Base-by-base conservation (phyloP, 2,888 invertebrate species). In the Geotrupes spiniger region DNA sequence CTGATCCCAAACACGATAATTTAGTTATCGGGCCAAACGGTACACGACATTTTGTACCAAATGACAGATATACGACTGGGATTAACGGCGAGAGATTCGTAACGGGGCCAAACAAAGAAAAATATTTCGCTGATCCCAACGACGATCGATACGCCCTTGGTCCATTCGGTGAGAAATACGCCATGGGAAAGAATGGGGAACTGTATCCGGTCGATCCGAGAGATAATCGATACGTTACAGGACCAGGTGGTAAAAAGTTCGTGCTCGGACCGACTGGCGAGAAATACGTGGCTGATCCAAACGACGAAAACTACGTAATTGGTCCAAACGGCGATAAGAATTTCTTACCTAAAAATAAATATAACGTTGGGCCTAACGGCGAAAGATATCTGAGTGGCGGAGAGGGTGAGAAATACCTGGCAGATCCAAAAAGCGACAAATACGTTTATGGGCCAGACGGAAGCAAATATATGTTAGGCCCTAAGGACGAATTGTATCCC, bases 101-200 rank as follows among this genome's bases (percentile, higher is more conserved):
- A 14, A 4, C 44, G 9, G 44, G 44, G n/a, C 40, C 36, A 6
- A 36, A 28, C 2, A 39, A 39, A 4, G 45, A 49, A 11, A 43
- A 38, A 25, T 43, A 36, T 25, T 11, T 49, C 1, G 44, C 49
- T 2, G 43, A 43, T 21, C 49, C 43, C 14, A 25, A 39, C 8
- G 43, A 49, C 36, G 49, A 49, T 36, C 36, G 36, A 27, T 41
- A 45, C 29, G 49, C 45, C 10, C 25, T 49, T 16, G 43, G 39
- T 14, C 49, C 49, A 4, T 15, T 38, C 6, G 45, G 49, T 6
- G 27, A 45, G 25, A 39, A 25, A 14, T 49, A 45, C 17, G 12
- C 36, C 12, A 45, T 49, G 11, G 39, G 36, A 1, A 37, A 42
- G 4, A 33, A 49, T 25, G 45, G 45, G 3, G 44, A 49, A 17